Percentiles rank a stretch among this genome's conserved stretches.
Conservation (phyloP, 2,888 invertebrate species). For the Andrena haemorrhoa region DNA sequence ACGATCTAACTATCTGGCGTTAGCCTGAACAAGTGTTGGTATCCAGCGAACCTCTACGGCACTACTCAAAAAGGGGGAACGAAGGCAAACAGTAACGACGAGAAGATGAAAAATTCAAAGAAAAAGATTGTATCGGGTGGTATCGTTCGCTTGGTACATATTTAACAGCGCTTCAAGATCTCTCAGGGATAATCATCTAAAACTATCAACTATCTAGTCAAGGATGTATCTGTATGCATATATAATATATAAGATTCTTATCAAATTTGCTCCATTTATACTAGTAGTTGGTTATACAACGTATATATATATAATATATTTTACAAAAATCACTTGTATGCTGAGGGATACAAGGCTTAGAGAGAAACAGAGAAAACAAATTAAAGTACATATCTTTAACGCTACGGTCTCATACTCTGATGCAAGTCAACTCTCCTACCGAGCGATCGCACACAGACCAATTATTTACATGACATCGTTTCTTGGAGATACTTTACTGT, state of each 20-base stretch:
- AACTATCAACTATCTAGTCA: conserved; percentile 54
- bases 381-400: conserved; percentile 16
- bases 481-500: conserved; percentile 55
- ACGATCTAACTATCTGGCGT: conserved; percentile 46
- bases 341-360: conserved; percentile 16
- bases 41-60: conserved; percentile 24
- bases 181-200: conserved; percentile 43
- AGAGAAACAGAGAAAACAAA: not conserved
- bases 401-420: conserved; percentile 52
- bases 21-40: conserved; percentile 53
- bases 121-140: not conserved
- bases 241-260: conserved; percentile 33
- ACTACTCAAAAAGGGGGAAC: conserved; percentile 10
- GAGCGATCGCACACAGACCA: conserved; percentile 40
- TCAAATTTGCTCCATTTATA: conserved; percentile 19
- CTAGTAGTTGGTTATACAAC: conserved; percentile 1
- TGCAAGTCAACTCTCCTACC: conserved; percentile 53
- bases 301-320: conserved; percentile 17
- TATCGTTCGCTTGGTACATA: conserved; percentile 1
- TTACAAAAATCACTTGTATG: conserved; percentile 36
- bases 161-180: conserved; percentile 37
- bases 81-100: not conserved
- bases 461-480: conserved; percentile 54
- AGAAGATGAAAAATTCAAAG: not conserved
- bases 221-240: conserved; percentile 1